Evolutionary conservation across 2,888 invertebrate genomes (phyloP), one percentile per base, ranked within the genome.

Genomic region (Aproaerema taeniolella): DNA sequence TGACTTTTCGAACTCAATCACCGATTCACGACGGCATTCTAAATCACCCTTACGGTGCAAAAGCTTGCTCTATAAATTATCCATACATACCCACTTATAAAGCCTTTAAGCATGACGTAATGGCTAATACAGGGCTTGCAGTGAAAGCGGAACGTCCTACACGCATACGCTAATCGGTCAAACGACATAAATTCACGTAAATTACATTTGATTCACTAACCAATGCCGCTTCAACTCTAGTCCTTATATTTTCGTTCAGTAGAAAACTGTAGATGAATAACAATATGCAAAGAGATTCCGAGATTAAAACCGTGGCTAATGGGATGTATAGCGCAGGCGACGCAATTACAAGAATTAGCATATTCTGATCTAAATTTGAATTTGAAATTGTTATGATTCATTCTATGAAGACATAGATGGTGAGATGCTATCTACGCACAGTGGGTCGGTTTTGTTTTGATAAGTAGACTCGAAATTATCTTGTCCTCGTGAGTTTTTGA

Each of bases 331-430:
- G 49, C 55, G 48, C 61, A 53, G 50, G 56, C 63, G 51, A 53
- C 61, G 65, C 69, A 68, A 71, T 71, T 74, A 71, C 57, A 53
- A 61, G 61, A 51, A 77, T 75, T 77, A 78, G 72, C 73, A 78
- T 78, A 78, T 68, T 68, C 67, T 50, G 50, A 46, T 55, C 57
- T 46, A 46, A 64, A 73, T 77, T 75, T 75, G 67, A 77, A 79
- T 71, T 67, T 69, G 57, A 71, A 71, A 77, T 76, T 55, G 51
- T 54, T 47, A 50, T 75, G 72, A 76, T 63, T 75, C 71, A 73
- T 67, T 52, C 46, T 30, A 52, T 53, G 55, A 58, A 55, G 62
- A 65, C 53, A 55, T 50, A 29, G 36, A 26, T 26, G 34, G 13
- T 26, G 26, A 29, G 36, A 26, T 26, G 34, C 13, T 26, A 35